Base-by-base conservation (phyloP, 1,140 invertebrate genomes). In the Drosophila tsacasi region DNA sequence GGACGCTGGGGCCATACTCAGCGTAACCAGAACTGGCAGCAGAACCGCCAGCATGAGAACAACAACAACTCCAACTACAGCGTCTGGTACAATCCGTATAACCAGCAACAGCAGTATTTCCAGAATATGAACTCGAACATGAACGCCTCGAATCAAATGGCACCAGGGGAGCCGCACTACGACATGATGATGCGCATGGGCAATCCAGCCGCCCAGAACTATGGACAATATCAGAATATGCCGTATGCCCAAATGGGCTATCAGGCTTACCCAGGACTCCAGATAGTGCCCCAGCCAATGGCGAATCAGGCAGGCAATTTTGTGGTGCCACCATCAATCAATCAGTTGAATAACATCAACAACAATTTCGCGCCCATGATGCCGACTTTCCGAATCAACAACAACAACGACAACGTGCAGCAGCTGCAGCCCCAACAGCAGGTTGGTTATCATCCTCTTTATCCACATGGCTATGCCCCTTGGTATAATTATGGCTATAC, bases 361-460 rank as follows among this genome's bases (percentile, higher is more conserved):
- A 25, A 9, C 13, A 23, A 8, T 25, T 47, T 17, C 7, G 46
- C 13, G 8, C 8, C 46, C 25, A 10, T 47, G 7, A 47, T 49
- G 47, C 15, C 23, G 23, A 17, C 5, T 25, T 4, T 5, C 15
- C 23, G 1, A 6, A 12, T 0, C 49, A 50, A 30, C 12, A 30
- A 30, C 30, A 30, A n/a, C n/a, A n/a, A n/a, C n/a, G n/a, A 30
- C 5, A 50, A 30, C 17, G 9, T 6, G 9, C 49, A 30, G 49
- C 49, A 50, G 49, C 12, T 19, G 25, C 49, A 30, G 49, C 1
- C 5, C 17, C 49, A 50, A 30, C 49, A 50, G 49, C 49, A 50
- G 52, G 52, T 55, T 55, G 52, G 52, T 55, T 37, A 15, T 54
- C 50, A 35, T 54, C 19, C 30, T 15, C 21, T 8, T 12, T 54